Evolutionary conservation across 2,113 vertebrate species (phyloP).

Genomic region (Pedetes capensis): DNA sequence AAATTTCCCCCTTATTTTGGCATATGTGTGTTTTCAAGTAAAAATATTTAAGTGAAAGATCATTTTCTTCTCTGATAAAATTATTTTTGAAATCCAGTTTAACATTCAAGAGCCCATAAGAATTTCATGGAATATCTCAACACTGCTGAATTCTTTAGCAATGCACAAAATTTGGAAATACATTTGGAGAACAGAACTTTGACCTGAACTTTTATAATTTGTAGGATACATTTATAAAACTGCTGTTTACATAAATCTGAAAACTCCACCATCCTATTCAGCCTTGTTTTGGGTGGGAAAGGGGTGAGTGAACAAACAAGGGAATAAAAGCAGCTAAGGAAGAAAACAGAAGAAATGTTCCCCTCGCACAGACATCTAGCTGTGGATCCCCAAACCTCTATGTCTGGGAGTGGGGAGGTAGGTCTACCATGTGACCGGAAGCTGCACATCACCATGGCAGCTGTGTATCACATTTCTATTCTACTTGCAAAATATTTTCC

Average conservation of each 20-base stretch:
- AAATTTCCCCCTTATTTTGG: slow-evolving; percentile 5
- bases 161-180: neutral
- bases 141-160: neutral
- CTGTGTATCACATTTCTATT: neutral
- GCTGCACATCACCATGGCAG: neutral
- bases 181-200: neutral
- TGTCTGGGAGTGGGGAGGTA: no score
- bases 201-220: neutral
- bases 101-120: neutral
- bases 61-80: slow-evolving; percentile 27
- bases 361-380: neutral
- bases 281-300: neutral
- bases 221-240: neutral
- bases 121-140: neutral
- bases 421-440: no score
- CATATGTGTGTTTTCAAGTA: neutral
- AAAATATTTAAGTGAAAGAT: neutral
- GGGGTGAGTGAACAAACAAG: neutral
- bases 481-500: neutral
- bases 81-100: neutral
- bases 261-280: neutral
- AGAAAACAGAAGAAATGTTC: neutral
- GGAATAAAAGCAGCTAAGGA: neutral
- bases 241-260: neutral
- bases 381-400: neutral